Conservation (phyloP, 2,888 invertebrate species). For the Melinaea marsaeus region DNA sequence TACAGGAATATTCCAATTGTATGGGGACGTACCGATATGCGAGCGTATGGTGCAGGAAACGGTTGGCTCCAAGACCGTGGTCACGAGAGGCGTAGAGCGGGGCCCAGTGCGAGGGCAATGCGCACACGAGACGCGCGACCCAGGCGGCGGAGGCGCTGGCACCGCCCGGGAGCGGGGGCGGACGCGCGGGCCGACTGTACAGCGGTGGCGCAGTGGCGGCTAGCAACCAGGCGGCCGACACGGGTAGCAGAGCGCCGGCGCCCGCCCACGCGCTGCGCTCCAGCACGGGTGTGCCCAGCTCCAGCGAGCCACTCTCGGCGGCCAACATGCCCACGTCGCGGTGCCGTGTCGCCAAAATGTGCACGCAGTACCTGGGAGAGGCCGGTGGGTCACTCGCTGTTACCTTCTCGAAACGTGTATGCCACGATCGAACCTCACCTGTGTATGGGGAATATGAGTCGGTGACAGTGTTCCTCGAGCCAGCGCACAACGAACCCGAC, state of each 20-base stretch:
- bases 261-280: constrained; percentile 58
- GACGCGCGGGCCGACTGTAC: constrained; percentile 66
- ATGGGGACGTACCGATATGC: constrained; percentile 75
- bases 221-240: constrained; percentile 84
- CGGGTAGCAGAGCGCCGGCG: constrained; percentile 69
- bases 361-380: constrained; percentile 64
- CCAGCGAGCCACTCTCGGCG: constrained; percentile 74
- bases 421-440: constrained; percentile 57
- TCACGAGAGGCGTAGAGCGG: constrained; percentile 89
- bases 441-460: constrained; percentile 86
- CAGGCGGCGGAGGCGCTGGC: constrained; percentile 76
- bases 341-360: constrained; percentile 76
- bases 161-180: constrained; percentile 63
- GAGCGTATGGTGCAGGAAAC: constrained; percentile 92
- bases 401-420: too few relatives aligned
- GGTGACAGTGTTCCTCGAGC: constrained; percentile 87
- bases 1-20: too few relatives aligned
- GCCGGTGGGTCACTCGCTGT: not conserved
- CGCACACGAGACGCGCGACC: constrained; percentile 80
- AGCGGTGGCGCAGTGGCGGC: constrained; percentile 81
- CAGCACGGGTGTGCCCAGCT: constrained; percentile 86
- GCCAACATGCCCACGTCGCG: constrained; percentile 65
- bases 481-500: constrained; percentile 88
- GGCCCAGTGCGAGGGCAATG: constrained; percentile 89
- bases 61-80: constrained; percentile 92